Evolutionary conservation across 2,888 invertebrate genomes (phyloP).

Genomic region (Torymus auratus): DNA sequence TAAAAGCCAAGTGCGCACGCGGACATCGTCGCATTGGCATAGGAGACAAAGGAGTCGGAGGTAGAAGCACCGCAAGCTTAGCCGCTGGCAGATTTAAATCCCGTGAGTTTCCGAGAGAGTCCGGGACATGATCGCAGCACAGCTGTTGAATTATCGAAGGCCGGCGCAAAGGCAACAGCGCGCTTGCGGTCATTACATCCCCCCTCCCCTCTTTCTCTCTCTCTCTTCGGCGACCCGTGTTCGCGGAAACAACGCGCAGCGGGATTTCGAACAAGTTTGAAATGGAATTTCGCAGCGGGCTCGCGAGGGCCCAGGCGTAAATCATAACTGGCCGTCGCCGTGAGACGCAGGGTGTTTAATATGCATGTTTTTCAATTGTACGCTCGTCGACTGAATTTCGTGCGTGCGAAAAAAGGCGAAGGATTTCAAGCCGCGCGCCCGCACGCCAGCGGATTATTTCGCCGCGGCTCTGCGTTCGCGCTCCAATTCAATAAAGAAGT

Average conservation of each 20-base stretch:
- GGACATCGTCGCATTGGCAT: no score
- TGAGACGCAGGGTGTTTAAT: constrained; percentile 8
- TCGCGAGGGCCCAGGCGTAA: not conserved
- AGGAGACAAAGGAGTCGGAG: no score
- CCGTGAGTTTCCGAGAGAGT: constrained; percentile 41
- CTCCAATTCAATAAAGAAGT: constrained; percentile 49
- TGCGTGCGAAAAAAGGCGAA: not conserved
- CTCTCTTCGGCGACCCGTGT: no score
- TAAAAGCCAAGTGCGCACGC: no score
- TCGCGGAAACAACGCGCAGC: not conserved
- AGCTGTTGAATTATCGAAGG: constrained; percentile 50
- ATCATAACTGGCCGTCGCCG: not conserved
- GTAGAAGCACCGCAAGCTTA: no score
- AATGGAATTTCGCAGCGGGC: constrained; percentile 20
- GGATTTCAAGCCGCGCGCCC: not conserved
- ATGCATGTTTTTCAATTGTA: constrained; percentile 23
- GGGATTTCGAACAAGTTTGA: constrained; percentile 4
- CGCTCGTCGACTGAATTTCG: not conserved
- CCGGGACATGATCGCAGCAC: constrained; percentile 14
- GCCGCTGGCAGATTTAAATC: constrained; percentile 32
- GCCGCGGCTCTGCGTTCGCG: not conserved
- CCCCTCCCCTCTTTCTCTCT: no score
- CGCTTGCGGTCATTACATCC: no score
- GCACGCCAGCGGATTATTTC: constrained; percentile 21
- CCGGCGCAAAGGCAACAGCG: not conserved